These are phyloP conservation scores for Ctenopoma multispine DNA, from an alignment of 2,797 vertebrate species.

Conservation along the genomic window DNA sequence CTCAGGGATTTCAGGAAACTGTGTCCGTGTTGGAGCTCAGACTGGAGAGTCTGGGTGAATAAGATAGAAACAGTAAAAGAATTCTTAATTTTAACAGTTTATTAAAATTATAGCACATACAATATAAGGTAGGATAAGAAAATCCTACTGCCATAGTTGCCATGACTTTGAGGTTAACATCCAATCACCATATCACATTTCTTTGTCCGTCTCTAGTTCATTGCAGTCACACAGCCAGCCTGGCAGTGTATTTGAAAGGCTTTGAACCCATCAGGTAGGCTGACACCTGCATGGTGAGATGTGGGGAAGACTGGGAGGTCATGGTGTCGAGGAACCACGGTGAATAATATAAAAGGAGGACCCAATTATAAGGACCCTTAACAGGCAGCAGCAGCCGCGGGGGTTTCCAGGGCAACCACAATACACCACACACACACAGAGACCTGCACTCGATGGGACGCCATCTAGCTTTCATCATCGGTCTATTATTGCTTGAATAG, in stretches of 20 bases:
- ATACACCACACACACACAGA: conserved; percentile 52
- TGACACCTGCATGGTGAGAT: conserved; percentile 70
- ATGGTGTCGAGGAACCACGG: conserved; percentile 68
- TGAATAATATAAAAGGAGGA: conserved; percentile 82
- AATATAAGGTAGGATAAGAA: background rate
- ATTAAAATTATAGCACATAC: background rate
- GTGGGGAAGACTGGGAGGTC: conserved; percentile 67
- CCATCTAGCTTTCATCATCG: conserved; percentile 80
- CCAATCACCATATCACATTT: conserved; percentile 41
- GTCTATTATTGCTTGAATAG: conserved; percentile 76
- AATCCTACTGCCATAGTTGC: conserved; percentile 10
- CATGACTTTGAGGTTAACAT: conserved; percentile 42
- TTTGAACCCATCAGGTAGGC: conserved; percentile 82
- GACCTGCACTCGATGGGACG: conserved; percentile 71
- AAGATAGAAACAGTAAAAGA: conserved; percentile 33
- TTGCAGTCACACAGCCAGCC: conserved; percentile 41
- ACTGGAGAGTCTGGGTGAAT: conserved; percentile 81
- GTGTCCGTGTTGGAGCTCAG: conserved; percentile 92
- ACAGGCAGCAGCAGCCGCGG: conserved; percentile 74
- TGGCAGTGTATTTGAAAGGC: conserved; percentile 61
- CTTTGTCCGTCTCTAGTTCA: conserved; percentile 69
- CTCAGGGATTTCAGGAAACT: conserved; percentile 91
- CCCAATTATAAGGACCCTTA: conserved; percentile 86
- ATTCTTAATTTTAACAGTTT: background rate
- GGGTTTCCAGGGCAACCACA: conserved; percentile 82